Conservation (phyloP, 1,140 invertebrate species). For the Gonioctena quinquepunctata region DNA sequence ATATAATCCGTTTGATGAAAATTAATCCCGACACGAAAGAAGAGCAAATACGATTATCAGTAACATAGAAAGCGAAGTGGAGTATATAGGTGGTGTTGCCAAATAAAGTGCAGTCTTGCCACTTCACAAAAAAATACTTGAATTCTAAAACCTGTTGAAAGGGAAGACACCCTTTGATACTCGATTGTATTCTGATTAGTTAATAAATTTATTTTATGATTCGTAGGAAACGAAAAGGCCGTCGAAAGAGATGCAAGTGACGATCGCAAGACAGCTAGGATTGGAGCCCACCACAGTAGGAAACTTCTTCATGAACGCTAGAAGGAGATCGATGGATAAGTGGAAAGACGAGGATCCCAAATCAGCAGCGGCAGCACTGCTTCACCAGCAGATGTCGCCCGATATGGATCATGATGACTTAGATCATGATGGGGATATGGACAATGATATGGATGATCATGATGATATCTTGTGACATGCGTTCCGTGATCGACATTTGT, state of each 20-base stretch:
- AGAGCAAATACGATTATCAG: too few species aligned
- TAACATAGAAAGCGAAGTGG: too few species aligned
- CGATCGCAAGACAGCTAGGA: conserved; percentile 95
- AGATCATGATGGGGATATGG: conserved; percentile 56
- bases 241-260: conserved; percentile 99
- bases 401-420: conserved; percentile 57
- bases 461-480: conserved; percentile 62
- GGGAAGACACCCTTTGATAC: too few species aligned
- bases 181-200: too few species aligned
- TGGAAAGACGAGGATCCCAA: conserved; percentile 92
- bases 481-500: conserved; percentile 54
- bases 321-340: conserved; percentile 96
- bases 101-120: too few species aligned
- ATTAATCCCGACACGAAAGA: too few species aligned
- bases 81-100: too few species aligned
- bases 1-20: too few species aligned
- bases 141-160: too few species aligned
- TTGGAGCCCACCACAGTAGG: conserved; percentile 98
- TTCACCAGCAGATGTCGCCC: conserved; percentile 55
- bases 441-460: conserved; percentile 53
- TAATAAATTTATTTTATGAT: neutral
- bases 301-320: conserved; percentile 99
- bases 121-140: too few species aligned
- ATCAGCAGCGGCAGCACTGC: conserved; percentile 39
- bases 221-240: conserved; percentile 97